Evolutionary conservation across 92 coral and sea anemone species (phyloP).

Genomic region (Zoanthus solanderi): DNA sequence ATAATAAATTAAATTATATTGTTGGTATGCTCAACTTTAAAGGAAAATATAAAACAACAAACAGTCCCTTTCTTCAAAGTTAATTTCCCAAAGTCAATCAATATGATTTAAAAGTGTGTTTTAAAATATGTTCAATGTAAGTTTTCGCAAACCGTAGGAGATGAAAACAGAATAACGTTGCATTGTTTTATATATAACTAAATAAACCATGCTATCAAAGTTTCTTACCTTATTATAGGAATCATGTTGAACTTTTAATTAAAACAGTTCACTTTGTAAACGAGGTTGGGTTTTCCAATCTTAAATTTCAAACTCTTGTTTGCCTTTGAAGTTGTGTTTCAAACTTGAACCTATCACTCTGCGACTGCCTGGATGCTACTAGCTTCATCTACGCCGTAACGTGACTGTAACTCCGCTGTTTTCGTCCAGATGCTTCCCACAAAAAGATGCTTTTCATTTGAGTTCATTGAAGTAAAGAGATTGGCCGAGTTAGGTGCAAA

Average conservation of each 20-base stretch:
- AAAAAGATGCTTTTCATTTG: slow-evolving; percentile 14
- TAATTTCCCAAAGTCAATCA: background rate
- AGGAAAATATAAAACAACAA: background rate
- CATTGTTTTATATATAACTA: background rate
- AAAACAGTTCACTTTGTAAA: background rate
- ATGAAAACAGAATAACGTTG: background rate
- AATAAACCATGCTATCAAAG: background rate
- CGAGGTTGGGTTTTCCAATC: background rate
- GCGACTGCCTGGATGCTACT: background rate
- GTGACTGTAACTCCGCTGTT: background rate
- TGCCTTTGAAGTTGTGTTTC: background rate
- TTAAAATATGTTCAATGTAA: background rate
- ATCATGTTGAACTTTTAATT: background rate
- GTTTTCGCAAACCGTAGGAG: background rate
- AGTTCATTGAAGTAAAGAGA: slow-evolving; percentile 12
- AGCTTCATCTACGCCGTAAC: background rate
- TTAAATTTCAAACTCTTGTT: background rate
- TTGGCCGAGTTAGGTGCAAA: background rate
- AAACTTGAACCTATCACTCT: background rate
- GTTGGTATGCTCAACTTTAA: background rate
- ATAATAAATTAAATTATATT: too few species aligned
- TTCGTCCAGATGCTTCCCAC: background rate
- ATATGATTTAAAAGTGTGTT: background rate
- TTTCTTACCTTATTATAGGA: slow-evolving; percentile 9
- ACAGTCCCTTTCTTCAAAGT: background rate